Evolutionary conservation across 2,113 vertebrate species (phyloP).

Genomic region (Oenanthe melanoleuca): DNA sequence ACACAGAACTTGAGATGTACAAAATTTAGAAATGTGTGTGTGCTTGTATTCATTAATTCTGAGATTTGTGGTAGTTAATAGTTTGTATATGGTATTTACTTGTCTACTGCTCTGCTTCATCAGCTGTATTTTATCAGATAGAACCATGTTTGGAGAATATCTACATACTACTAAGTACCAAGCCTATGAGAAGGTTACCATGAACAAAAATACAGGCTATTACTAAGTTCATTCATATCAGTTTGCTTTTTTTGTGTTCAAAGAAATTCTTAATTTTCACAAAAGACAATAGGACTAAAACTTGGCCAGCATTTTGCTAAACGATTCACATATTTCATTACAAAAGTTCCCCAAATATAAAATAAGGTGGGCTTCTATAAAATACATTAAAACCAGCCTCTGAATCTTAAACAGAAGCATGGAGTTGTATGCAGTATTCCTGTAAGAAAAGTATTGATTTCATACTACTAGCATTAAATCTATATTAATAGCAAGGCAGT

Average conservation of each 20-base stretch:
- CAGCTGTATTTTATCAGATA: background rate
- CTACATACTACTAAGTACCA: background rate
- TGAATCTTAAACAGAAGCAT: background rate
- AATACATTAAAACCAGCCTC: background rate
- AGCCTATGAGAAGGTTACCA: background rate
- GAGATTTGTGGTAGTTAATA: background rate
- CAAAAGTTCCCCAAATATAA: background rate
- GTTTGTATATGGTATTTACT: background rate
- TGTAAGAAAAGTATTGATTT: background rate
- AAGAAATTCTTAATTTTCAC: background rate
- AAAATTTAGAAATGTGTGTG: background rate
- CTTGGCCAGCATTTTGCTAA: background rate
- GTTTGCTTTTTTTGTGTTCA: background rate
- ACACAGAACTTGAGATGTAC: background rate
- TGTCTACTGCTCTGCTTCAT: background rate
- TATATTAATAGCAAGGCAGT: background rate
- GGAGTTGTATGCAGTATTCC: background rate
- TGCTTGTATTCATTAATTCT: background rate
- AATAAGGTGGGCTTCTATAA: background rate
- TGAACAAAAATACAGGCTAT: background rate
- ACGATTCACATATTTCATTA: background rate
- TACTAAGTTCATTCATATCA: background rate
- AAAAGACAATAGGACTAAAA: background rate
- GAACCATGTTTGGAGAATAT: background rate
- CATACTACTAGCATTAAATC: background rate